Conservation (phyloP, 35 echinoderm and acorn worm species). For the Ophioderma brevispina region DNA sequence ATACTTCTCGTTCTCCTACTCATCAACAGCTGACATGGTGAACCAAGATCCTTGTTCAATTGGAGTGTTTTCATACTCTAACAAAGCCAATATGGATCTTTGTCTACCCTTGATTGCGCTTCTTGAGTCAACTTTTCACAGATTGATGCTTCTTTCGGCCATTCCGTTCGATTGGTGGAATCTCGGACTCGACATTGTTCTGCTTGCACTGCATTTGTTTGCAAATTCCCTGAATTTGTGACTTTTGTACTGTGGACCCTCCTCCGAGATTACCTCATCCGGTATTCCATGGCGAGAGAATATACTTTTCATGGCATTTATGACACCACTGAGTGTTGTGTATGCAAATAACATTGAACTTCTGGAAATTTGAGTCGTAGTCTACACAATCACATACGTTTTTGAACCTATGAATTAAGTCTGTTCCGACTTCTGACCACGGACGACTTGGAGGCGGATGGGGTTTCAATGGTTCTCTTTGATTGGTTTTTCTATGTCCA, state of each 20-base stretch:
- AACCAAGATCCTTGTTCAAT: no score
- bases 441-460: conserved; percentile 19
- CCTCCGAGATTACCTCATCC: neutral
- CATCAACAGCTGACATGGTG: no score
- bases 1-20: no score
- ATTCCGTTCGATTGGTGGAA: no score
- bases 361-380: conserved; percentile 47
- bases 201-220: neutral
- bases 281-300: neutral
- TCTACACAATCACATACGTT: conserved; percentile 28
- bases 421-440: conserved; percentile 34
- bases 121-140: no score
- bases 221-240: neutral
- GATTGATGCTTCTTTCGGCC: no score
- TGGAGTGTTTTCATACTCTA: no score
- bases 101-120: no score
- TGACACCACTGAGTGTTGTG: conserved; percentile 25
- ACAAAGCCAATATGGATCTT: no score
- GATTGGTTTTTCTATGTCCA: conserved; percentile 38
- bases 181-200: no score
- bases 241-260: neutral
- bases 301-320: conserved; percentile 38
- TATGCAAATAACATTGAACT: conserved; percentile 14
- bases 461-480: no score
- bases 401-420: no score